Evolutionary conservation across 2,797 vertebrate genomes (phyloP), one percentile per base, ranked within the genome.

Genomic region (Galago senegalensis): DNA sequence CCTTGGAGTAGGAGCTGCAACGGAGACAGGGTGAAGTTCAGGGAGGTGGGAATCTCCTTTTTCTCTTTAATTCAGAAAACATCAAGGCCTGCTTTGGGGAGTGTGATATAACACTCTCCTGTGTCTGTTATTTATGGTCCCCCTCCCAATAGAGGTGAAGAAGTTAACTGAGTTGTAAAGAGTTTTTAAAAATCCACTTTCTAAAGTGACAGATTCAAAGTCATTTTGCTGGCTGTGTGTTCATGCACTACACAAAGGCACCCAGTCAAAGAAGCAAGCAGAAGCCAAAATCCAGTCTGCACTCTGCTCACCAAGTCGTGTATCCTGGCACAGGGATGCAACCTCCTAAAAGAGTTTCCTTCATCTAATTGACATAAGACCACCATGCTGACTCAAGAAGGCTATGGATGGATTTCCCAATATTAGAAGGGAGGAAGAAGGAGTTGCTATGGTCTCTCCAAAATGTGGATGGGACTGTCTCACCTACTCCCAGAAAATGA

Each of bases 1-100:
- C 17, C 17, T 31, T 1, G 56, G 37, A 29, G 61, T 2, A 17
- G 84, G 21, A 18, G 16, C 96, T 98, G 95, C 80, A 83, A 75
- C 37, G 73, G 40, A 95, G n/a, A 97, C 29, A 29, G 21, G 37
- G 20, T 0, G 0, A 5, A 1, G 25, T 9, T 95, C 89, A 80
- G 58, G 58, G 7, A 86, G 27, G 65, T 2, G 12, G 34, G 2
- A 11, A 23, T 20, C 31, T 31, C 43, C 31, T 37, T 8, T 18
- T 43, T 53, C 40, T 84, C 43, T 46, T 34, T 25, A 86, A n/a
- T 14, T 73, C 53, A 79, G 80, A 37, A 89, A 60, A 37, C 17
- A 61, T 58, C 29, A 87, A 94, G 73, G 31, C 14, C 79, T 87
- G 76, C 70, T 69, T 34, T 29, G 58, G 29, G 70, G 25, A 82